These are phyloP conservation scores for Crotalus viridis DNA, from an alignment of 2,113 vertebrate genomes.

Conservation along the genomic window DNA sequence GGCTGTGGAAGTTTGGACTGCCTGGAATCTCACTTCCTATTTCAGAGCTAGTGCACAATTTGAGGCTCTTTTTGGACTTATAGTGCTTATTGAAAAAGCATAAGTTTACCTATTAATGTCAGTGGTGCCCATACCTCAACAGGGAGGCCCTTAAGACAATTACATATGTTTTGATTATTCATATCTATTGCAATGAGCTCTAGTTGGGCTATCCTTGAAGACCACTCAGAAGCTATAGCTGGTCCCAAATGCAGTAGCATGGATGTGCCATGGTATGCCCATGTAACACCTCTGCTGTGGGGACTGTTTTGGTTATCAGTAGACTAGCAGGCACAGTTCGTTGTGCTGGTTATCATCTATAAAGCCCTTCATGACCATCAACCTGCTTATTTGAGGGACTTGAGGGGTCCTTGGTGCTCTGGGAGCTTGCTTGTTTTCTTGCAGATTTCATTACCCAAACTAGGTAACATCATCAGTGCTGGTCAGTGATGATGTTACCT, in stretches of 20 bases:
- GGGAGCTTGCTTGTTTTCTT: neutral
- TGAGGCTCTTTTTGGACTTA: neutral
- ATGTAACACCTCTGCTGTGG: neutral
- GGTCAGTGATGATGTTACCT: too few relatives aligned
- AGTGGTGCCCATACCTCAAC: neutral
- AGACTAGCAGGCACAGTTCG: neutral
- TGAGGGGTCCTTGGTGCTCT: neutral
- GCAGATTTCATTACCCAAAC: neutral
- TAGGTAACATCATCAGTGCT: neutral
- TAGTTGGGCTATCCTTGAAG: neutral
- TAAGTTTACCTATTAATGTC: neutral
- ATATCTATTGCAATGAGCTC: neutral
- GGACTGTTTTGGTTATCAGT: neutral
- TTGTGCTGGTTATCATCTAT: neutral
- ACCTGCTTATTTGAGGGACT: neutral
- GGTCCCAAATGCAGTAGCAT: neutral
- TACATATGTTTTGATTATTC: neutral
- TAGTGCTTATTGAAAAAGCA: neutral
- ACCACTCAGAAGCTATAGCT: neutral
- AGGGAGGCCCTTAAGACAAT: neutral
- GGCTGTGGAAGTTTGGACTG: neutral
- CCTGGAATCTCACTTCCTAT: neutral
- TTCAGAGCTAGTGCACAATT: neutral
- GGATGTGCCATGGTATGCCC: neutral
- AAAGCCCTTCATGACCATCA: neutral